phyloP scores from a whole-genome alignment of 2,888 invertebrate species.

The Meteorus cinctellus region DNA sequence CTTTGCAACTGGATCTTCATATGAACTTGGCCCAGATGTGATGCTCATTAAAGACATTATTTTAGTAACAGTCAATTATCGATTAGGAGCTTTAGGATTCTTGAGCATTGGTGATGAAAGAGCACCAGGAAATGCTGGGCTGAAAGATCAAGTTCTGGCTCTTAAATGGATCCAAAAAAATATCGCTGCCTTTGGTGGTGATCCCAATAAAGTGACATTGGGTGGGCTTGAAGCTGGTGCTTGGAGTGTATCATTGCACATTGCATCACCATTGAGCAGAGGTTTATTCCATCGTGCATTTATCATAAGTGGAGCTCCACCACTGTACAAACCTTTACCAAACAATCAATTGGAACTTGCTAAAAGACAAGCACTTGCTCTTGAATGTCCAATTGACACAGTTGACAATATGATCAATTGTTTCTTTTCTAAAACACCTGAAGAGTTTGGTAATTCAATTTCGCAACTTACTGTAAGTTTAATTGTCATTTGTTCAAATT shows the following conservation, averaged over 20 bases:
- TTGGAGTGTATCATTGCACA: slow-evolving; percentile 71
- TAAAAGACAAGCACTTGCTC: slow-evolving; percentile 77
- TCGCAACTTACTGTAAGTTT: slow-evolving; percentile 13
- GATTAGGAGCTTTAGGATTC: slow-evolving; percentile 74
- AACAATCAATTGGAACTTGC: slow-evolving; percentile 77
- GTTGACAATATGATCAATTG: slow-evolving; percentile 77
- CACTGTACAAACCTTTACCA: slow-evolving; percentile 76
- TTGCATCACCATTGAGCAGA: slow-evolving; percentile 78
- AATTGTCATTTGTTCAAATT: no score
- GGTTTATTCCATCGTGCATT: slow-evolving; percentile 82
- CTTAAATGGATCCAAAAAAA: slow-evolving; percentile 80
- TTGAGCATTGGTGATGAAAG: slow-evolving; percentile 79
- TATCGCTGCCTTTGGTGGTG: slow-evolving; percentile 80
- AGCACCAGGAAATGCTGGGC: slow-evolving; percentile 80
- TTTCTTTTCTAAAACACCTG: slow-evolving; percentile 74
- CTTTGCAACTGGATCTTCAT: slow-evolving; percentile 80
- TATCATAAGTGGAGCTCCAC: slow-evolving; percentile 80
- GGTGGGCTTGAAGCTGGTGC: slow-evolving; percentile 76
- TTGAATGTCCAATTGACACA: slow-evolving; percentile 77
- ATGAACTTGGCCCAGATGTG: slow-evolving; percentile 64
- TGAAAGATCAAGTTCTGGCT: slow-evolving; percentile 82
- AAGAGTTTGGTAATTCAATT: slow-evolving; percentile 52
- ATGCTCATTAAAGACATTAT: slow-evolving; percentile 65
- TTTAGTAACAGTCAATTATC: slow-evolving; percentile 67
- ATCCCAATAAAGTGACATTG: slow-evolving; percentile 78